These are phyloP conservation scores for Sciurus carolinensis DNA, from an alignment of 2,797 vertebrate genomes.

Conservation along the genomic window DNA sequence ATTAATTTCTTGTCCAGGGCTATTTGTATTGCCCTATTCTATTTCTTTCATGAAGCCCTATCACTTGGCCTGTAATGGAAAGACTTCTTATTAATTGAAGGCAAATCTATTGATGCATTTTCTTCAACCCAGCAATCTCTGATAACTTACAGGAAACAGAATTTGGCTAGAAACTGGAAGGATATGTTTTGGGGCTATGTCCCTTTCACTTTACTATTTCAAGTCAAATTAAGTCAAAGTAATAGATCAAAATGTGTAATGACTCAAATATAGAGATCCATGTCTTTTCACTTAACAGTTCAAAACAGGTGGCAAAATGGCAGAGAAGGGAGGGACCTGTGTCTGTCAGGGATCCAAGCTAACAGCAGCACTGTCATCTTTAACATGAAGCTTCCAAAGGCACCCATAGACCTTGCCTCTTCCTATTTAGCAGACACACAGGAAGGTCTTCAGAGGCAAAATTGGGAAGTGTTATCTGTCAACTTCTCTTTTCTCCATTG, in stretches of 20 bases:
- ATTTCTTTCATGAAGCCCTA: not conserved
- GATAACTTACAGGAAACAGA: conserved; percentile 1
- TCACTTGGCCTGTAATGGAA: not conserved
- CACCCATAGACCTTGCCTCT: not conserved
- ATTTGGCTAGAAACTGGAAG: not conserved
- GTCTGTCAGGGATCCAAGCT: not conserved
- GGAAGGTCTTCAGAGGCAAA: not conserved
- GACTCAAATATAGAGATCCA: not conserved
- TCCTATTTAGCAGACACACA: not conserved
- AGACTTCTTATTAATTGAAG: not conserved
- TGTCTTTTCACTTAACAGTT: not conserved
- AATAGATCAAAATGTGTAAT: not conserved
- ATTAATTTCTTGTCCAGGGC: conserved; percentile 21
- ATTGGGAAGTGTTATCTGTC: not conserved
- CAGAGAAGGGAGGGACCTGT: not conserved
- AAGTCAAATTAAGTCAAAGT: not conserved
- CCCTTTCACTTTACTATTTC: not conserved
- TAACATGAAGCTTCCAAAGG: not conserved
- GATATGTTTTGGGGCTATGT: not conserved
- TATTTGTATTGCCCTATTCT: not conserved
- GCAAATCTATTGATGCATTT: not conserved
- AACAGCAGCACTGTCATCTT: not conserved
- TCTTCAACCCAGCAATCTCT: conserved; percentile 18
- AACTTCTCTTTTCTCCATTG: not conserved
- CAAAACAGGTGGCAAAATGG: not conserved